Percentiles rank a stretch among this genome's conserved stretches.
Evolutionary conservation across 2,888 invertebrate genomes (phyloP).

Genomic region (Dilophus febrilis): DNA sequence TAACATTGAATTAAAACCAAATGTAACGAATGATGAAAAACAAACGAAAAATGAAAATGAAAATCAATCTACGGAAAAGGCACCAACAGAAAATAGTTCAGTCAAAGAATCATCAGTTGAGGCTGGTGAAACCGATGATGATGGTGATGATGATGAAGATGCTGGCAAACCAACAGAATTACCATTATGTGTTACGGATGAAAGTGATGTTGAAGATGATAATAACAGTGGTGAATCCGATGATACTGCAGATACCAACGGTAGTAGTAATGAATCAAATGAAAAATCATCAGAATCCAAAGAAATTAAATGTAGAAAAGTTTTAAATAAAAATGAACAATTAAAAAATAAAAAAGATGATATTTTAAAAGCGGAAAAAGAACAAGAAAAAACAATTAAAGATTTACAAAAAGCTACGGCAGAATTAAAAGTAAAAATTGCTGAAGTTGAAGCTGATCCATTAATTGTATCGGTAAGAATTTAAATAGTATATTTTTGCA

Average conservation of each 20-base stretch:
- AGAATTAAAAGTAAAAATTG: conserved; percentile 25
- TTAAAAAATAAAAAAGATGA: conserved; percentile 15
- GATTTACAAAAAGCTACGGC: conserved; percentile 6
- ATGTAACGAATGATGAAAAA: background rate
- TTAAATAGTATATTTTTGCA: conserved; percentile 11
- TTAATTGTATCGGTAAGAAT: conserved; percentile 26
- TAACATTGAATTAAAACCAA: background rate
- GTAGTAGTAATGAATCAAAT: no score
- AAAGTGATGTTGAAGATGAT: no score
- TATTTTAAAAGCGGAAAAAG: conserved; percentile 5
- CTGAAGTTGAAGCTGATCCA: conserved; percentile 29
- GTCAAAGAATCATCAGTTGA: background rate
- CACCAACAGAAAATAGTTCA: background rate
- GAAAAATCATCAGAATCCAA: no score
- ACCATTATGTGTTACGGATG: no score
- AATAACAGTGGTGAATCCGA: no score
- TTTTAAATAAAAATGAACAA: background rate
- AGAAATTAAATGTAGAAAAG: no score
- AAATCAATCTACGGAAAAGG: background rate
- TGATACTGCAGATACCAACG: no score
- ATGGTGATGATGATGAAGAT: no score
- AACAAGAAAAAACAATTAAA: conserved; percentile 20
- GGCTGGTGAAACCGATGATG: no score
- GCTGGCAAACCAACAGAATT: no score
- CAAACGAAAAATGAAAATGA: background rate